Base-by-base conservation (phyloP, 2,888 invertebrate species). In the Arrhopalites spinosus region DNA sequence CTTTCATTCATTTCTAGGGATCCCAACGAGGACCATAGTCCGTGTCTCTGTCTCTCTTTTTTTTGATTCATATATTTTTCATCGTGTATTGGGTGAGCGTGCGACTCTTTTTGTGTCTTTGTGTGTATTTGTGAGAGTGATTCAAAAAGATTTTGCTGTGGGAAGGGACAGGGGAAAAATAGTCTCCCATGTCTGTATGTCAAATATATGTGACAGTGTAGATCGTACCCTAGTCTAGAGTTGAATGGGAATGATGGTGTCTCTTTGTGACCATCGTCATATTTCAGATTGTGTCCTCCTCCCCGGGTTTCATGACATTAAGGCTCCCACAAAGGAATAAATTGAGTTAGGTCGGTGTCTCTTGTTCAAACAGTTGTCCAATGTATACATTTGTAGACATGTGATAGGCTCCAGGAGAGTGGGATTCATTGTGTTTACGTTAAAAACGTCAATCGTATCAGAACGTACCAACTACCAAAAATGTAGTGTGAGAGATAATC, bases 331-430 rank as follows among this genome's bases (percentile, higher is more conserved):
- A 20, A 27, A 23, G 23, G 45, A 72, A 61, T 72, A 61, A 61
- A 72, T 72, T 72, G 71, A 72, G 61, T 72, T 72, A 72, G 71
- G 71, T 72, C 71, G 71, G 61, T 53, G 45, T 66, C 66, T 43
- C n/a, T 59, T 29, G 66, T 66, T 66, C 45, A 11, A 30, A 66
- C 66, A 20, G 20, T 45, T 30, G 20, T 13, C 20, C 43, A 23
- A 25, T 66, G n/a, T 64, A 27, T 25, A 15, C 36, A 30, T 43
- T 25, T 11, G 23, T 20, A n/a, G 23, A 17, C 53, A 20, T 50
- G n/a, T 11, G 15, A 23, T 25, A 59, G 27, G 13, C 59, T 59
- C n/a, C n/a, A n/a, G n/a, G n/a, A n/a, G n/a, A n/a, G n/a, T n/a
- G n/a, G n/a, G n/a, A n/a, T n/a, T n/a, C n/a, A n/a, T n/a, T n/a